A percentile compares a stretch with the other conserved stretches of the same genome.
These are phyloP conservation scores for Bombyx mandarina DNA, from an alignment of 1,140 invertebrate genomes.

Conservation along the genomic window DNA sequence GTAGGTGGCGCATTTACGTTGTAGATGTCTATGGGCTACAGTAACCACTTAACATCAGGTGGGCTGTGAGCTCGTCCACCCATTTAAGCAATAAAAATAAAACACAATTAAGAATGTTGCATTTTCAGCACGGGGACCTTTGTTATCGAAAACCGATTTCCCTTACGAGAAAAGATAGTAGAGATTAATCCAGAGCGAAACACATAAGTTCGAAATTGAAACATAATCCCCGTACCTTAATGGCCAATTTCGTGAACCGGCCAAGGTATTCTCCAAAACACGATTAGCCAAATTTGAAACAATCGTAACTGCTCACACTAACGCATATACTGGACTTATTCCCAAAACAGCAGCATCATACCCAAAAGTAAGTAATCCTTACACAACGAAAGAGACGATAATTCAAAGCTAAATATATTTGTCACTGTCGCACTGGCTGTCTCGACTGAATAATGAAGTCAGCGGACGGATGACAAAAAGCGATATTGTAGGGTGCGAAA, in stretches of 20 bases:
- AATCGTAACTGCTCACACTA: not conserved
- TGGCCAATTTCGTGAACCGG: not conserved
- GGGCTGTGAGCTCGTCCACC: too few species aligned
- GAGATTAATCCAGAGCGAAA: not conserved
- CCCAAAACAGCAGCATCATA: not conserved
- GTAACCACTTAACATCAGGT: too few species aligned
- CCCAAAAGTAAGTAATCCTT: too few species aligned
- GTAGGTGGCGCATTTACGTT: too few species aligned
- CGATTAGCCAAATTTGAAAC: not conserved
- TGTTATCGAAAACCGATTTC: too few species aligned
- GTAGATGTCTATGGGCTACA: too few species aligned
- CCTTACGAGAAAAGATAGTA: not conserved
- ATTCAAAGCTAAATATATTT: conserved; percentile 7
- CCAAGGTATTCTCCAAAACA: too few species aligned
- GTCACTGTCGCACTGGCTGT: conserved; percentile 5
- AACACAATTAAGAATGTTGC: too few species aligned
- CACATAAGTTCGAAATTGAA: not conserved
- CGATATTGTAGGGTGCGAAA: conserved; percentile 1
- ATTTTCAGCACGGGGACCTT: too few species aligned
- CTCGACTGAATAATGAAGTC: conserved; percentile 6
- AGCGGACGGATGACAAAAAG: conserved; percentile 5
- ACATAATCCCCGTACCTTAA: not conserved
- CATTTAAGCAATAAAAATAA: too few species aligned
- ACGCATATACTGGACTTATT: not conserved
- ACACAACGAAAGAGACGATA: not conserved